These are phyloP conservation scores for Vulpes vulpes DNA, from an alignment of 2,113 vertebrate species.

Conservation along the genomic window DNA sequence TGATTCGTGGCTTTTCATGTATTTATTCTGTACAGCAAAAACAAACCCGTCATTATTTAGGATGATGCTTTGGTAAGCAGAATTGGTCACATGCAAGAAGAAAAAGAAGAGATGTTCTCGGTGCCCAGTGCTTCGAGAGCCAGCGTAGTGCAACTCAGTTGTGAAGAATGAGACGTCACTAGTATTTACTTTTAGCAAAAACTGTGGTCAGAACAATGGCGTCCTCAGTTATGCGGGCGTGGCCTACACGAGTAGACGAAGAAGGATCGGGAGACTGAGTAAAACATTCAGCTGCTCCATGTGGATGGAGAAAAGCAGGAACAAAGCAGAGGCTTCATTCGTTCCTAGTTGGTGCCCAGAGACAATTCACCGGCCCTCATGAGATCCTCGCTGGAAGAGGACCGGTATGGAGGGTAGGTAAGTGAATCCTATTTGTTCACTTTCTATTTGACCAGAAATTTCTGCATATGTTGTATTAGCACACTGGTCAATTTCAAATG, in stretches of 20 bases:
- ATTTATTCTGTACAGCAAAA: neutral
- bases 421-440: neutral
- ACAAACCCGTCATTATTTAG: neutral
- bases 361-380: neutral
- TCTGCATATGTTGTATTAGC: neutral
- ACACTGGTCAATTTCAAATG: conserved; percentile 7
- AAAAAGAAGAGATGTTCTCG: conserved; percentile 9
- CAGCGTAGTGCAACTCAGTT: neutral
- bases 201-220: neutral
- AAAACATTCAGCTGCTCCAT: neutral
- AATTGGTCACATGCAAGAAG: neutral
- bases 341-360: neutral
- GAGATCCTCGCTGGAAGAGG: neutral
- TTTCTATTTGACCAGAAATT: neutral
- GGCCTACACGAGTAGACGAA: neutral
- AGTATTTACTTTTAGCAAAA: conserved; percentile 31
- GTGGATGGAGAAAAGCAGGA: neutral
- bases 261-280: neutral
- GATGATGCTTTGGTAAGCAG: neutral
- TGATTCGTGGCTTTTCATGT: neutral
- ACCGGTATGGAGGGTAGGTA: neutral
- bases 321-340: neutral
- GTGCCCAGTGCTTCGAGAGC: neutral
- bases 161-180: neutral
- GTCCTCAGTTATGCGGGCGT: neutral